phyloP scores from a whole-genome alignment of 2,888 invertebrate genomes.

The Camptogramma bilineatum region DNA sequence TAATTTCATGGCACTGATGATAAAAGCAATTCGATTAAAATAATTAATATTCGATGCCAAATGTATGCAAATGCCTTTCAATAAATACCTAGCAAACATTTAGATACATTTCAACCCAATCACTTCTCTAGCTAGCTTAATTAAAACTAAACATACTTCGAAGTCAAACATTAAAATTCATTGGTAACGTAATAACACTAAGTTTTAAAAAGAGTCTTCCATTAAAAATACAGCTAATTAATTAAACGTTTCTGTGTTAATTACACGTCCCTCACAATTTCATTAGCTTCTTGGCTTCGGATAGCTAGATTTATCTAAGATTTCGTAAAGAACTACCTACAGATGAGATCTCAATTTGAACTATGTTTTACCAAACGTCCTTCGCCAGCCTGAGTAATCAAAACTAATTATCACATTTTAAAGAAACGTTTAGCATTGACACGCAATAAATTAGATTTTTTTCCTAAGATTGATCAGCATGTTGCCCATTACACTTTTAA shows the following conservation, averaged over 20 bases:
- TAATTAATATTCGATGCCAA: constrained; percentile 32
- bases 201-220: constrained; percentile 71
- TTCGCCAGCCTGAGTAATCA: constrained; percentile 66
- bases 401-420: constrained; percentile 78
- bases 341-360: constrained; percentile 84
- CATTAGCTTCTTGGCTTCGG: constrained; percentile 82
- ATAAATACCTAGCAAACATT: constrained; percentile 42
- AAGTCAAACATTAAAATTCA: constrained; percentile 76
- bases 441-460: constrained; percentile 59
- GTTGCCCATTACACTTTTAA: constrained; percentile 53
- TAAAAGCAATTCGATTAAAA: constrained; percentile 11
- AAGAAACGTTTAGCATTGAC: constrained; percentile 66
- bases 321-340: constrained; percentile 79
- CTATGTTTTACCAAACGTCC: constrained; percentile 77
- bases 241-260: constrained; percentile 38
- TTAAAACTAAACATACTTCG: constrained; percentile 51
- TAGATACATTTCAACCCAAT: constrained; percentile 33
- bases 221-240: constrained; percentile 53
- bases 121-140: constrained; percentile 36
- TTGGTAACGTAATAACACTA: constrained; percentile 82
- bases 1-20: constrained; percentile 34
- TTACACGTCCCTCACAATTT: constrained; percentile 62
- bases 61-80: constrained; percentile 36
- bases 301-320: constrained; percentile 78
- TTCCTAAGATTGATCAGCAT: constrained; percentile 51